phyloP scores from a whole-genome alignment of 2,797 vertebrate genomes.

The Valencia hispanica region DNA sequence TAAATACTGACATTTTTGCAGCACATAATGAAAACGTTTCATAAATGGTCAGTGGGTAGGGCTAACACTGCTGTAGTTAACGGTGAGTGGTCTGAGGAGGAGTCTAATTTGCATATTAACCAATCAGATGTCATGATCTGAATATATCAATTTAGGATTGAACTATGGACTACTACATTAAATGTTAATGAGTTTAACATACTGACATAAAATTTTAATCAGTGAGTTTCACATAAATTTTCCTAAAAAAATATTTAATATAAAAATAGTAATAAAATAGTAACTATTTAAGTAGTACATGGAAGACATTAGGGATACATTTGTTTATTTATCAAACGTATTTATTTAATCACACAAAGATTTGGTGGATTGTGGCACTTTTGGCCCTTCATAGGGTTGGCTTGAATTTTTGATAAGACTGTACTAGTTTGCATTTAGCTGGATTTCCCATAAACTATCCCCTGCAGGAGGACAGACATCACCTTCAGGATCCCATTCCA shows the following conservation, averaged over 20 bases:
- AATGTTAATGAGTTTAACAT: neutral
- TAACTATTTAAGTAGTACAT: neutral
- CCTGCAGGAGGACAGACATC: constrained; percentile 30
- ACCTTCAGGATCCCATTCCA: constrained; percentile 38
- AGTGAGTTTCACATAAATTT: neutral
- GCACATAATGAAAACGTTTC: neutral
- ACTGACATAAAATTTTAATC: neutral
- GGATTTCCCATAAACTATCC: constrained; percentile 17
- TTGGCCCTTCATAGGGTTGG: neutral
- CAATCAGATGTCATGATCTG: neutral
- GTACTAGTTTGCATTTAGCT: constrained; percentile 20
- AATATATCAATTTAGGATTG: neutral
- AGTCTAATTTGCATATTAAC: neutral
- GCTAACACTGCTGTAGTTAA: neutral
- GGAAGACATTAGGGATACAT: neutral
- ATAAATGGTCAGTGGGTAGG: neutral
- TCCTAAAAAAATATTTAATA: neutral
- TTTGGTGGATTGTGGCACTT: neutral
- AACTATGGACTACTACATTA: neutral
- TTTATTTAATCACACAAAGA: neutral
- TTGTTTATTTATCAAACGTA: neutral
- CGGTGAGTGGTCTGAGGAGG: neutral
- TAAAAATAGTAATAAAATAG: neutral
- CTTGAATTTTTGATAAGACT: neutral
- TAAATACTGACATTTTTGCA: neutral